Percentiles rank a stretch among this genome's conserved stretches.
These are phyloP conservation scores for Heliconius eleuchia DNA, from an alignment of 1,140 invertebrate genomes.

Conservation along the genomic window DNA sequence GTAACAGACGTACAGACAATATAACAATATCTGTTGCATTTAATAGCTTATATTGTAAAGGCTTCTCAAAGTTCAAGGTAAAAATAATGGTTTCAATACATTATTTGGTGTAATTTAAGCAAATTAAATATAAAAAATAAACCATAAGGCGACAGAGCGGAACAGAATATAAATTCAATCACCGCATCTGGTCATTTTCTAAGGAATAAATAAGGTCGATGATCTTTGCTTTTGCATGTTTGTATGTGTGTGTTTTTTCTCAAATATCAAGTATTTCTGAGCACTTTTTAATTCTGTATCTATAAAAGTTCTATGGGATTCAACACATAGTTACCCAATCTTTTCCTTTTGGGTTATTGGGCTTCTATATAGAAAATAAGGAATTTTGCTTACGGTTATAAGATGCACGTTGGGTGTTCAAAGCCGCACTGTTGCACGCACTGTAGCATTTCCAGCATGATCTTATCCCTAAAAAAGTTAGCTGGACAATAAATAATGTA, in stretches of 20 bases:
- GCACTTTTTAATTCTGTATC: background rate
- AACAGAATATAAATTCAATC: conserved; percentile 54
- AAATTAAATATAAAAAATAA: conserved; percentile 42
- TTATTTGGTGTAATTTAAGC: background rate
- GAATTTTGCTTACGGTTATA: conserved; percentile 34
- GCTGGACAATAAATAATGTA: conserved; percentile 48
- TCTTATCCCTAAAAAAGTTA: conserved; percentile 47
- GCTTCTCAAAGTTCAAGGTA: background rate
- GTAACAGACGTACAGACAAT: conserved; percentile 22
- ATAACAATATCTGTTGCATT: background rate
- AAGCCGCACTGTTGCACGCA: conserved; percentile 63
- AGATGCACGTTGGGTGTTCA: conserved; percentile 44
- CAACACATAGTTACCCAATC: background rate
- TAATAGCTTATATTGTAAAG: background rate
- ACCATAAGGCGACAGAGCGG: conserved; percentile 35
- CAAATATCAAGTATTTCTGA: background rate
- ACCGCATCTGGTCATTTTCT: conserved; percentile 30
- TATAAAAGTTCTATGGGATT: background rate
- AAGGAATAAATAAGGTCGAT: conserved; percentile 33
- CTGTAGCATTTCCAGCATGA: conserved; percentile 60
- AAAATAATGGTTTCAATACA: background rate
- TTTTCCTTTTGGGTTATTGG: conserved; percentile 1
- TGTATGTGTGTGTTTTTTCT: conserved; percentile 11
- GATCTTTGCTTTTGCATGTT: conserved; percentile 42
- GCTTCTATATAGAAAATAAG: conserved; percentile 4